These are phyloP conservation scores for Lathronympha strigana DNA, from an alignment of 2,888 invertebrate species.

Conservation along the genomic window DNA sequence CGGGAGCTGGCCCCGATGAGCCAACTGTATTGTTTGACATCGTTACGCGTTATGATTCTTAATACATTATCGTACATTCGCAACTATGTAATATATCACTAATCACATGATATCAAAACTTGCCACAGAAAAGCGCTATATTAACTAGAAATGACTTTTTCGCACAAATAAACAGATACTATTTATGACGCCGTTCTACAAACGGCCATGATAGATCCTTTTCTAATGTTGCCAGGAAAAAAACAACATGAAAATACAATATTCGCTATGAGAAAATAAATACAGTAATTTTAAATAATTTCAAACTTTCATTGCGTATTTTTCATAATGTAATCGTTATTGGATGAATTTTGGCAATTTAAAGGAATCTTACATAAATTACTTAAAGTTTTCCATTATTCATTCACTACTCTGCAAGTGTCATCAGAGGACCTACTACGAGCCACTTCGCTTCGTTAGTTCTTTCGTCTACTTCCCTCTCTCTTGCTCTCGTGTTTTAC, in stretches of 20 bases:
- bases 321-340: no score
- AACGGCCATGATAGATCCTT: constrained; percentile 73
- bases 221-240: constrained; percentile 45
- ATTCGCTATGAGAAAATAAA: no score
- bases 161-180: constrained; percentile 76
- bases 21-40: constrained; percentile 83
- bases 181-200: constrained; percentile 80
- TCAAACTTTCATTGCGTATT: no score
- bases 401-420: no score
- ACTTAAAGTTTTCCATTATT: no score
- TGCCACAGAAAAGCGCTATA: constrained; percentile 45
- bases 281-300: no score
- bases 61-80: constrained; percentile 65
- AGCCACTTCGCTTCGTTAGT: no score
- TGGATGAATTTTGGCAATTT: no score
- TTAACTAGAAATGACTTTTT: constrained; percentile 51
- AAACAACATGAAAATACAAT: neutral
- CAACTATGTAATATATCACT: constrained; percentile 46
- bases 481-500: no score
- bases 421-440: no score
- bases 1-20: constrained; percentile 82
- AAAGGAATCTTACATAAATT: no score
- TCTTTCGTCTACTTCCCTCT: no score
- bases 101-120: constrained; percentile 64
- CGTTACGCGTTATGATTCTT: constrained; percentile 56